phyloP scores from a whole-genome alignment of 2,113 vertebrate genomes.

The Anseranas semipalmata region DNA sequence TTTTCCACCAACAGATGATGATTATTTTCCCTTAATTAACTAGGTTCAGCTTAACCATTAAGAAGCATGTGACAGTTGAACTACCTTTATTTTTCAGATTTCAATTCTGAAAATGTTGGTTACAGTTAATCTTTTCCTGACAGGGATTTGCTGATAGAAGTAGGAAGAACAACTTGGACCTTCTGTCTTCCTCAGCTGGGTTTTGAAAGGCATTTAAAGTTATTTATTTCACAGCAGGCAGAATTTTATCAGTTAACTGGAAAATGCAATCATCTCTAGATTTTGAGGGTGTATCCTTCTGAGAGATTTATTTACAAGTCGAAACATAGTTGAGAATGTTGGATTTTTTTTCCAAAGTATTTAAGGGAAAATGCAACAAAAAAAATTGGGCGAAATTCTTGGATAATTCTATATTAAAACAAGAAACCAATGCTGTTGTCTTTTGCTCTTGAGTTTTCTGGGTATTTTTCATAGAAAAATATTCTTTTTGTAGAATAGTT shows the following conservation, averaged over 20 bases:
- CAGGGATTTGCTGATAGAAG: background rate
- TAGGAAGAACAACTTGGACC: background rate
- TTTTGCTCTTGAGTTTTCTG: background rate
- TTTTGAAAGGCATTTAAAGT: background rate
- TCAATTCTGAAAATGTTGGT: background rate
- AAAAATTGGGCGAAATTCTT: background rate
- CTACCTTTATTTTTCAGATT: background rate
- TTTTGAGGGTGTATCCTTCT: background rate
- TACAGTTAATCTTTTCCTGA: background rate
- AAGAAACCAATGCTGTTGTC: background rate
- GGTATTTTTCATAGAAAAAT: background rate
- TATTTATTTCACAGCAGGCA: background rate
- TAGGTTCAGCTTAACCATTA: background rate
- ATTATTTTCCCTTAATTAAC: conserved; percentile 27
- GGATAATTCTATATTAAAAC: background rate
- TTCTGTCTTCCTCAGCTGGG: background rate
- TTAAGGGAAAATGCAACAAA: background rate
- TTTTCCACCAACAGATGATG: conserved; percentile 26
- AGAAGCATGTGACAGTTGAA: background rate
- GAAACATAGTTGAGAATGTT: background rate
- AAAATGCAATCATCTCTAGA: background rate
- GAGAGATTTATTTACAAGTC: background rate
- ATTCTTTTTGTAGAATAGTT: background rate
- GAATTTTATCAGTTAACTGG: background rate
- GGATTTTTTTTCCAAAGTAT: background rate